Base-by-base conservation (phyloP, 1,140 invertebrate genomes). In the Heliconius congener region DNA sequence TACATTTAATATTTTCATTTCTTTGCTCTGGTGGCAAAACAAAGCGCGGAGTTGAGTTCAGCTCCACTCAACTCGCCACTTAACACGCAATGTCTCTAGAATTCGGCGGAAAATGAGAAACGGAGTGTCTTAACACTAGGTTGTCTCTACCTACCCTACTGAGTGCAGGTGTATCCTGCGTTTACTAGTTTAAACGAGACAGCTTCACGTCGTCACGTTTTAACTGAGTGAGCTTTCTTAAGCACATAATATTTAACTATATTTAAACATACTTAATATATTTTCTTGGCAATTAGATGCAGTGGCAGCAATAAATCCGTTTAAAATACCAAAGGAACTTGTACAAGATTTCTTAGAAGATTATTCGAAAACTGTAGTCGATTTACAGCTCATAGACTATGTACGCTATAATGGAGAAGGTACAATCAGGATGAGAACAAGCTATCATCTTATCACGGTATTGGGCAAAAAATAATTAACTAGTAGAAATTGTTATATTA, bases 261-360 rank as follows among this genome's bases (percentile, higher is more conserved):
- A 0, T 60, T 60, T 60, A 6, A 6, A 37, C 34, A 8, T 8
- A 23, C 23, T 23, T 37, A 37, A 37, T 37, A 37, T 6, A 23
- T 23, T 66, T 71, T 75, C 57, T 23, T 46, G 46, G 50, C 70
- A 86, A 87, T 50, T 86, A 97, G 97, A 96, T 84, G 96, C 97
- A 39, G 94, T 96, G 0, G 94, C 94, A 78, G 97, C 97, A 0
- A 96, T 98, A 6, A 97, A 97, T 87, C 97, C 97, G 0, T 98
- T 98, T 84, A 86, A 97, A 66, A 96, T 98, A 78, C 96, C 97
- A 0, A 83, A 93, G 0, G 88, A 95, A 1, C 80, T 96, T 5
- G 95, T 96, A 60, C 94, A 96, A n/a, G 95, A 96, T 3, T 98
- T 96, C 85, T 92, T 96, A 30, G 87, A 95, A 52, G 96, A 96